Conservation (phyloP, 2,113 vertebrate species). For the Heteronetta atricapilla region DNA sequence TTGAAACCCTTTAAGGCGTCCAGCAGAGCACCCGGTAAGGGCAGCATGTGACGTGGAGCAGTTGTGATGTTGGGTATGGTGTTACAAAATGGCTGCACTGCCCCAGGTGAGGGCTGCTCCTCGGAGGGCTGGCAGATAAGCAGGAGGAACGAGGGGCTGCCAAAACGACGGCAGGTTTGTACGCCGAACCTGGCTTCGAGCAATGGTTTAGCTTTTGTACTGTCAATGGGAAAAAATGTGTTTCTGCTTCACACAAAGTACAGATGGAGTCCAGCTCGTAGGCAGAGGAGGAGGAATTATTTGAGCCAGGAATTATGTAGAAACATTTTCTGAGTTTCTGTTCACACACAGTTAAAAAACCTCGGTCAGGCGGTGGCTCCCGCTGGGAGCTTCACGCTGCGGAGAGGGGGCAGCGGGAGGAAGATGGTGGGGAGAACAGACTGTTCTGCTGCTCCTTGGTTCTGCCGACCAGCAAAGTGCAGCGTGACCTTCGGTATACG, state of each 20-base stretch:
- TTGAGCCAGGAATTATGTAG: neutral
- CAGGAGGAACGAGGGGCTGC: neutral
- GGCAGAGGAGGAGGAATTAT: neutral
- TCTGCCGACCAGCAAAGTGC: conserved; percentile 8
- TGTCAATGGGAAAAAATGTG: neutral
- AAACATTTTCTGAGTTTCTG: neutral
- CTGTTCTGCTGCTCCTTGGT: neutral
- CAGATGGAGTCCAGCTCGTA: neutral
- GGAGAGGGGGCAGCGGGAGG: neutral
- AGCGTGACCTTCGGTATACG: neutral
- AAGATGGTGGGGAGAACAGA: neutral
- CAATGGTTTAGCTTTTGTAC: neutral
- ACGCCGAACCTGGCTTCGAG: neutral
- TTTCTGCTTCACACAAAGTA: neutral
- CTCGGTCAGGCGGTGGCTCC: neutral
- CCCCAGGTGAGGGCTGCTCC: neutral
- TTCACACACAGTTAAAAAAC: neutral
- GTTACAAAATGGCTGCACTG: neutral
- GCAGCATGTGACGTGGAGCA: neutral
- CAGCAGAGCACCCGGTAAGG: neutral
- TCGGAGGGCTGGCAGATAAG: neutral
- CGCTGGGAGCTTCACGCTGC: neutral
- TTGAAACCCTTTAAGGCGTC: neutral
- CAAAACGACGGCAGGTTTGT: neutral
- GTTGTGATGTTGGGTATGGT: neutral